Evolutionary conservation across 2,888 invertebrate species (phyloP).

Genomic region (Schizotus pectinicornis): DNA sequence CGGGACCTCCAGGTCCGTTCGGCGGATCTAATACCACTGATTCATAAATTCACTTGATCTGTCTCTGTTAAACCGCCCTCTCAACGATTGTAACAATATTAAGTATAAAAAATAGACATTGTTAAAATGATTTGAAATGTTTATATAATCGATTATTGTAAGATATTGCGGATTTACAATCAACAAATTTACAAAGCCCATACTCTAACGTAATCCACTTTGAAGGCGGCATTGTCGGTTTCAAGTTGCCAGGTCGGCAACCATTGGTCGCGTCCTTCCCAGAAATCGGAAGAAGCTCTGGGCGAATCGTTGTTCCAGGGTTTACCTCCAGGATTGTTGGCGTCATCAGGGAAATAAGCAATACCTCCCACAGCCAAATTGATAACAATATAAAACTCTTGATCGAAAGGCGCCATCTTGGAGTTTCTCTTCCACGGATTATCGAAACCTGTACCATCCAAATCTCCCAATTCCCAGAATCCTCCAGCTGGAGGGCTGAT

Average conservation of each 20-base stretch:
- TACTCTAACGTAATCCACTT: slow-evolving; percentile 72
- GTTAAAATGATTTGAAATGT: too few species aligned
- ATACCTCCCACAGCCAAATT: slow-evolving; percentile 73
- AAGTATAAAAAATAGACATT: too few species aligned
- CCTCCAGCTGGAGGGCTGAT: slow-evolving; percentile 62
- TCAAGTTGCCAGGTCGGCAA: slow-evolving; percentile 65
- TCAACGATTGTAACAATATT: too few species aligned
- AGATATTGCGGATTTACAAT: too few species aligned
- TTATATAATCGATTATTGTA: too few species aligned
- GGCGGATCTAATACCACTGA: too few species aligned
- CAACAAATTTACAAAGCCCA: slow-evolving; percentile 56
- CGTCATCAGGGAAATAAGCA: slow-evolving; percentile 69
- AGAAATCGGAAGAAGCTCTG: slow-evolving; percentile 66
- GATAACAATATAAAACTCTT: slow-evolving; percentile 69
- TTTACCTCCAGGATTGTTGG: slow-evolving; percentile 60
- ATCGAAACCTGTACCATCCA: slow-evolving; percentile 58
- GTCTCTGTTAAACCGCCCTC: too few species aligned
- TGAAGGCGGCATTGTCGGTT: slow-evolving; percentile 64
- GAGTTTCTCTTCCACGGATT: slow-evolving; percentile 64
- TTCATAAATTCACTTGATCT: too few species aligned
- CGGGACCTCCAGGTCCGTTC: too few species aligned
- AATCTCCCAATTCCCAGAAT: slow-evolving; percentile 70
- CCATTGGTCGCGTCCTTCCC: slow-evolving; percentile 64
- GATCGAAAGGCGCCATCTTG: slow-evolving; percentile 71
- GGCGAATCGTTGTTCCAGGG: slow-evolving; percentile 63